A percentile compares a stretch with the other conserved stretches of the same genome.
Evolutionary conservation across 2,113 vertebrate genomes (phyloP).

Genomic region (Turdus rufiventris): DNA sequence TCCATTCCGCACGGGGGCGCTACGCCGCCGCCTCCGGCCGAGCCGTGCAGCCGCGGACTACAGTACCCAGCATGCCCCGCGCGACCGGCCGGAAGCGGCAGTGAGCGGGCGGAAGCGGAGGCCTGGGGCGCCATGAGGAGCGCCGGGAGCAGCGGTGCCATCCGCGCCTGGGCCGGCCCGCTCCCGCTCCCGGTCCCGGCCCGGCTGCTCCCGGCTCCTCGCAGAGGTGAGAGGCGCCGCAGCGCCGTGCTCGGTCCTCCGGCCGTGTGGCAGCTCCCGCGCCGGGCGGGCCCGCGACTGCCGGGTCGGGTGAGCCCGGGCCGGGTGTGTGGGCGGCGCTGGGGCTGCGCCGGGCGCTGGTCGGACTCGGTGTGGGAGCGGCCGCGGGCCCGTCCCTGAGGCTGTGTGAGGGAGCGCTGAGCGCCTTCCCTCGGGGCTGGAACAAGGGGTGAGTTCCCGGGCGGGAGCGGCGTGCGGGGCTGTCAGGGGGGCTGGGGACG

Average conservation of each 20-base stretch:
- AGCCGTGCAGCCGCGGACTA: neutral
- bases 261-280: neutral
- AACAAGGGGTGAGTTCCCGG: neutral
- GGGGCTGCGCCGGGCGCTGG: neutral
- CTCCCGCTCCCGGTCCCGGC: neutral
- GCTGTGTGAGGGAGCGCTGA: neutral
- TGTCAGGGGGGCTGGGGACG: accelerated
- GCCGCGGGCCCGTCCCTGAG: neutral
- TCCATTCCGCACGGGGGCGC: neutral
- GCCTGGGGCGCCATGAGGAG: neutral
- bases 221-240: neutral
- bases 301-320: neutral
- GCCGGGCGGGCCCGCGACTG: neutral
- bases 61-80: neutral
- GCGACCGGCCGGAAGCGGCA: neutral
- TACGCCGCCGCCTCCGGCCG: neutral
- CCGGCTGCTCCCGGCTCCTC: neutral
- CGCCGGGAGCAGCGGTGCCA: neutral
- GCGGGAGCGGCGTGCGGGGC: accelerated
- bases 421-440: neutral
- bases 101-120: neutral
- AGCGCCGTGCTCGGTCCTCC: neutral
- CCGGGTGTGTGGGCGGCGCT: neutral
- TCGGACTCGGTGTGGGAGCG: neutral
- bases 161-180: neutral